Conservation (phyloP, 2,113 vertebrate species). For the Cephalopterus ornatus region DNA sequence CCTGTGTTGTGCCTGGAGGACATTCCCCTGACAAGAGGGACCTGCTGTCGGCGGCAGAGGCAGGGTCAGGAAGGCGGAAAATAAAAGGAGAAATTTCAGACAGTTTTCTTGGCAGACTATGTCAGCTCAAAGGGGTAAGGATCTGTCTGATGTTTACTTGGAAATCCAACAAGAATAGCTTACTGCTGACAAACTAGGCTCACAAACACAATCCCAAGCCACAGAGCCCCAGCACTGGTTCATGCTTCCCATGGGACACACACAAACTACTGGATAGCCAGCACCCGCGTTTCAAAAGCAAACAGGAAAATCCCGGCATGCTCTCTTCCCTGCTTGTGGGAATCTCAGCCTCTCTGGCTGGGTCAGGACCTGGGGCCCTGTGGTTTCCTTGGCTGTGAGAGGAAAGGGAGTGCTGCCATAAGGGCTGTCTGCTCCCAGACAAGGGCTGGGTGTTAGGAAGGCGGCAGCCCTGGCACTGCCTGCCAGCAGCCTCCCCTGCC, state of each 20-base stretch:
- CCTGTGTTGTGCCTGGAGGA: not conserved
- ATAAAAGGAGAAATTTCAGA: slow-evolving; percentile 32
- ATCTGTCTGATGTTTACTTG: slow-evolving; percentile 26
- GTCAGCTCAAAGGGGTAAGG: not conserved
- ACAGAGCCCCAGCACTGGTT: not conserved
- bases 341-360: not conserved
- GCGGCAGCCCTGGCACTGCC: not conserved
- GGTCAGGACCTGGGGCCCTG: not conserved
- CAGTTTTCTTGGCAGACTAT: not conserved
- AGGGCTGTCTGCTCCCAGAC: not conserved
- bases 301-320: not conserved
- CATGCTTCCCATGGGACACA: not conserved
- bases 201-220: not conserved
- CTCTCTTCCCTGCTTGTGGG: not conserved
- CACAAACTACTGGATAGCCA: not conserved
- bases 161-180: not conserved
- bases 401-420: not conserved
- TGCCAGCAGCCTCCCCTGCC: not conserved
- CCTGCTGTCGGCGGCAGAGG: not conserved
- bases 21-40: not conserved
- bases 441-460: not conserved
- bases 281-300: not conserved
- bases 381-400: not conserved
- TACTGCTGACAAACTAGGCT: not conserved
- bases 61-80: slow-evolving; percentile 26